A percentile compares a stretch with the other conserved stretches of the same genome.
Conservation (phyloP, 2,888 invertebrate species). For the Phyllotreta cruciferae region DNA sequence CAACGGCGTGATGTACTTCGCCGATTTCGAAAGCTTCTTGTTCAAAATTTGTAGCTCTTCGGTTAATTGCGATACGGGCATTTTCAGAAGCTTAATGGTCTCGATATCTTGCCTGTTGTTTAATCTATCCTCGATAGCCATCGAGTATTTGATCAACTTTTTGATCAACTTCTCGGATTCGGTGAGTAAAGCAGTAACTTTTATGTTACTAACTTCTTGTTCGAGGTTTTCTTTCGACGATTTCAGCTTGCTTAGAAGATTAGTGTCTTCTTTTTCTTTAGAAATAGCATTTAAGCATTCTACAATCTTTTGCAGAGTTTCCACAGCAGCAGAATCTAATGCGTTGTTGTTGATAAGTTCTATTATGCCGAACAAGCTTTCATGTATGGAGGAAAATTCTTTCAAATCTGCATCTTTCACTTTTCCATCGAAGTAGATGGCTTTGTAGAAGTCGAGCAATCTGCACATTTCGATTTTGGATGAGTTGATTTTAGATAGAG, state of each 20-base stretch:
- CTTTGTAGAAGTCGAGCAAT: slow-evolving; percentile 35
- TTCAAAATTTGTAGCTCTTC: slow-evolving; percentile 43
- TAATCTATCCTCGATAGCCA: slow-evolving; percentile 13
- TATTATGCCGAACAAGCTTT: slow-evolving; percentile 35
- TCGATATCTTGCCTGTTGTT: slow-evolving; percentile 27
- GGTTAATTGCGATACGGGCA: slow-evolving; percentile 41
- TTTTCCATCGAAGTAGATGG: slow-evolving; percentile 16
- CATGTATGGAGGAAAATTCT: slow-evolving; percentile 33
- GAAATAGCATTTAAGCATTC: slow-evolving; percentile 26
- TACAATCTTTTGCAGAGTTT: slow-evolving; percentile 29
- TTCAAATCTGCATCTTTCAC: slow-evolving; percentile 19
- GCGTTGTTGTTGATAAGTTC: slow-evolving; percentile 36
- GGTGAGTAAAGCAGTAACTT: slow-evolving; percentile 9
- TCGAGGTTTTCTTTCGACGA: neutral
- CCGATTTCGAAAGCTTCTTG: slow-evolving; percentile 33
- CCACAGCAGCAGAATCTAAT: slow-evolving; percentile 23
- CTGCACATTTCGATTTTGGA: slow-evolving; percentile 35
- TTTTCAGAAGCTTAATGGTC: slow-evolving; percentile 33
- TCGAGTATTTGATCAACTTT: slow-evolving; percentile 6
- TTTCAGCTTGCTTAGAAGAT: slow-evolving; percentile 17
- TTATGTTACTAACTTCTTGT: neutral
- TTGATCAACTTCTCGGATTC: neutral
- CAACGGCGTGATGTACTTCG: slow-evolving; percentile 48
- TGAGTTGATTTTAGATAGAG: slow-evolving; percentile 1
- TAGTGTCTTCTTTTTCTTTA: slow-evolving; percentile 1